Conservation (phyloP, 92 coral and sea anemone genomes). For the Epizoanthus ramosus region DNA sequence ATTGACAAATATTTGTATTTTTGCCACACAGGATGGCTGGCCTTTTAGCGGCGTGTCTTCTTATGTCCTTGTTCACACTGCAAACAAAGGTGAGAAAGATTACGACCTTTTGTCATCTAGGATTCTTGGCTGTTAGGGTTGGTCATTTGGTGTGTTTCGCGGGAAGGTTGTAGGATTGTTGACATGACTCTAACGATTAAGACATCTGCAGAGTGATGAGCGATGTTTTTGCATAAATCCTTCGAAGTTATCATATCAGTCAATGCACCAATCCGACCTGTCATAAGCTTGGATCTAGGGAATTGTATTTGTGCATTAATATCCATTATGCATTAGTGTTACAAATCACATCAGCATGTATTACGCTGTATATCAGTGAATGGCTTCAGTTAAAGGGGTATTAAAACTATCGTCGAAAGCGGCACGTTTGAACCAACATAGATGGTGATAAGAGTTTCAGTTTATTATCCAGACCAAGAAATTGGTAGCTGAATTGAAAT, state of each 20-base stretch:
- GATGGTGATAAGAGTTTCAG: too few relatives aligned
- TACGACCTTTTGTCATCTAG: neutral
- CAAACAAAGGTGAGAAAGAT: neutral
- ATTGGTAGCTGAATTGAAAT: too few relatives aligned
- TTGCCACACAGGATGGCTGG: neutral
- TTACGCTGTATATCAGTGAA: neutral
- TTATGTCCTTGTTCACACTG: neutral
- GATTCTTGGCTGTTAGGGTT: neutral
- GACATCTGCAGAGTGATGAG: neutral
- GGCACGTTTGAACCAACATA: too few relatives aligned
- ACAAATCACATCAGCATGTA: neutral
- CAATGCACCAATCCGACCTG: neutral
- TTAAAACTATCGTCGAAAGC: too few relatives aligned
- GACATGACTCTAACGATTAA: conserved; percentile 1
- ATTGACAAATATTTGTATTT: conserved; percentile 12
- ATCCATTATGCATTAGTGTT: neutral
- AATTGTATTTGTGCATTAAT: neutral
- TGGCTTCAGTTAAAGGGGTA: neutral
- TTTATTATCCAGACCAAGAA: too few relatives aligned
- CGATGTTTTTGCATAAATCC: neutral
- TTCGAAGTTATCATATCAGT: neutral
- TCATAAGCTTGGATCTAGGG: neutral
- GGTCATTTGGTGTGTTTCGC: neutral
- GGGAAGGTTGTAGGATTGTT: conserved; percentile 12
- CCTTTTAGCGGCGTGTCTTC: conserved; percentile 3